A percentile compares a stretch with the other conserved stretches of the same genome.
These are phyloP conservation scores for Schlechtendalia chinensis DNA, from an alignment of 1,140 invertebrate species.

Conservation along the genomic window DNA sequence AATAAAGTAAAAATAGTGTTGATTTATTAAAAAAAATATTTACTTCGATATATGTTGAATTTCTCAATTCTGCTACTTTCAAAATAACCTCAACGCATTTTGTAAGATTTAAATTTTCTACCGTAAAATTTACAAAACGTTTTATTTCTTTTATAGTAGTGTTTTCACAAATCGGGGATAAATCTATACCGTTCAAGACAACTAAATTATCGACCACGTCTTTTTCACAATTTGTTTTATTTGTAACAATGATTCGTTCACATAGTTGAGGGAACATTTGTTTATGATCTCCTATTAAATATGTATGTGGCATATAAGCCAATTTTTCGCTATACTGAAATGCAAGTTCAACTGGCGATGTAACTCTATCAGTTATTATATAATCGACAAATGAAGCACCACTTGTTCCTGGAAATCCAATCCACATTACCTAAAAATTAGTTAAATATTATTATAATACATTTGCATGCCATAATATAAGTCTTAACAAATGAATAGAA, in stretches of 20 bases:
- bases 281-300: slow-evolving; percentile 97
- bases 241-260: slow-evolving; percentile 80
- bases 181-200: slow-evolving; percentile 90
- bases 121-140: too few relatives aligned
- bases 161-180: slow-evolving; percentile 88
- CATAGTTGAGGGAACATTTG: slow-evolving; percentile 99
- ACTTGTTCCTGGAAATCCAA: slow-evolving; percentile 98
- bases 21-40: too few relatives aligned
- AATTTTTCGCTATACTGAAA: slow-evolving; percentile 96
- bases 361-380: slow-evolving; percentile 91
- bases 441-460: too few relatives aligned
- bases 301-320: slow-evolving; percentile 97
- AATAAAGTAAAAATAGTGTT: neutral
- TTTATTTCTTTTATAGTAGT: slow-evolving; percentile 83
- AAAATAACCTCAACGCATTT: slow-evolving; percentile 87
- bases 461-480: too few relatives aligned
- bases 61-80: slow-evolving; percentile 87
- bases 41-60: slow-evolving; percentile 87
- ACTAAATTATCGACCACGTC: slow-evolving; percentile 78
- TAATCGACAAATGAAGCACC: slow-evolving; percentile 99
- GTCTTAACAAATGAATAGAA: too few relatives aligned
- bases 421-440: slow-evolving; percentile 84
- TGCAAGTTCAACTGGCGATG: slow-evolving; percentile 83
- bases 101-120: slow-evolving; percentile 56
- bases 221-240: slow-evolving; percentile 58